Base-by-base conservation (phyloP, 2,113 vertebrate genomes). In the Hiodon alosoides region DNA sequence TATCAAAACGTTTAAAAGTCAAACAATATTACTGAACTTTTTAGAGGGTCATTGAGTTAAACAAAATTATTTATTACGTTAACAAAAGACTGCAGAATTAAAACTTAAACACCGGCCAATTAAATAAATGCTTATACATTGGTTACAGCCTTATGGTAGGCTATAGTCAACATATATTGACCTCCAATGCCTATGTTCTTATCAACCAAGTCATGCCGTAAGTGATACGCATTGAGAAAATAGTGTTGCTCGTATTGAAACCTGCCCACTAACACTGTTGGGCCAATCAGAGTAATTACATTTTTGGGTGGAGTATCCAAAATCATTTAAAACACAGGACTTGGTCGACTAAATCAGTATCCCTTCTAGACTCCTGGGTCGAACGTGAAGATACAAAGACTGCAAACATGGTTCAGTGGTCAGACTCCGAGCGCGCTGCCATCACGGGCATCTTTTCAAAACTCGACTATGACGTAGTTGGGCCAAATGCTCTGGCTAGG, bases 331-430 rank as follows among this genome's bases (percentile, higher is more conserved):
- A 85, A 50, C 5, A 14, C 4, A 8, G 0, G 5, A 3, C 4
- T 8, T 10, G 0, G n/a, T 4, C 7, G 5, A 31, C 55, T 59
- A 4, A 31, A 83, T 81, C 83, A 82, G 76, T 79, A 31, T 75
- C 76, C 67, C 76, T 71, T 71, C 16, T 77, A n/a, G 16, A 17
- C 31, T 67, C 70, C 71, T 80, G 79, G 82, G 7, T 10, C 55
- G 4, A 48, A 9, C 10, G 65, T 46, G 7, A 72, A 60, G 75
- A 47, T 66, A 72, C 75, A 9, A 31, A 52, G 75, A 79, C 5
- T 70, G 81, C 64, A 7, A 55, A 46, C 80, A 92, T 92, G 90
- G 90, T 91, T 77, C 77, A 72, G 69, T 92, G 90, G 90, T 86
- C 77, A 14, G 85, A 86, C 0, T 4, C 71, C 4, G 90, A 92